phyloP scores from a whole-genome alignment of 2,888 invertebrate genomes.

The Nomada hirtipes region DNA sequence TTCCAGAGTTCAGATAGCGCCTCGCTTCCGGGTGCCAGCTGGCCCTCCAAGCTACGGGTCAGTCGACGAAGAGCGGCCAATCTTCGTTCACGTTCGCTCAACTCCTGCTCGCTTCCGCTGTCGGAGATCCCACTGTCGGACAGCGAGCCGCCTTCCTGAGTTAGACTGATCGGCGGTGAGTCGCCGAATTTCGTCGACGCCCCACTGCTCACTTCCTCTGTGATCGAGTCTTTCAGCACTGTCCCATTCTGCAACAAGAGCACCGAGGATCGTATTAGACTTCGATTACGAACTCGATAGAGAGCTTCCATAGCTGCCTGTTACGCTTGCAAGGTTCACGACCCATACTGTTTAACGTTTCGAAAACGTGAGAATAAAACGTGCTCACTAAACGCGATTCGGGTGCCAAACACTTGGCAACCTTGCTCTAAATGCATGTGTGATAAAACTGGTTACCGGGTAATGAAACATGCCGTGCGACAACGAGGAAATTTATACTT shows the following conservation, averaged over 20 bases:
- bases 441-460: too few relatives aligned
- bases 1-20: constrained; percentile 88
- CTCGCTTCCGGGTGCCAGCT: constrained; percentile 88
- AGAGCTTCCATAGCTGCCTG: too few relatives aligned
- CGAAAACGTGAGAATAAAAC: too few relatives aligned
- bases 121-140: constrained; percentile 93
- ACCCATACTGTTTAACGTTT: too few relatives aligned
- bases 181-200: constrained; percentile 73
- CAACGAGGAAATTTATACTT: too few relatives aligned
- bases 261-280: not conserved
- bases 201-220: constrained; percentile 61
- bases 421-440: too few relatives aligned
- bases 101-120: constrained; percentile 89
- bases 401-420: too few relatives aligned
- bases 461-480: too few relatives aligned
- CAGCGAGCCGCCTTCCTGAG: constrained; percentile 87
- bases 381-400: too few relatives aligned
- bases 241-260: constrained; percentile 71
- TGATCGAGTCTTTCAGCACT: constrained; percentile 68
- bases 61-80: constrained; percentile 89
- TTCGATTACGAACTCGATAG: not conserved
- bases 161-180: constrained; percentile 73
- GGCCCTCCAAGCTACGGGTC: constrained; percentile 88
- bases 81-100: constrained; percentile 88
- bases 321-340: too few relatives aligned